phyloP scores from a whole-genome alignment of 2,113 vertebrate species.

The Dasyornis broadbenti region DNA sequence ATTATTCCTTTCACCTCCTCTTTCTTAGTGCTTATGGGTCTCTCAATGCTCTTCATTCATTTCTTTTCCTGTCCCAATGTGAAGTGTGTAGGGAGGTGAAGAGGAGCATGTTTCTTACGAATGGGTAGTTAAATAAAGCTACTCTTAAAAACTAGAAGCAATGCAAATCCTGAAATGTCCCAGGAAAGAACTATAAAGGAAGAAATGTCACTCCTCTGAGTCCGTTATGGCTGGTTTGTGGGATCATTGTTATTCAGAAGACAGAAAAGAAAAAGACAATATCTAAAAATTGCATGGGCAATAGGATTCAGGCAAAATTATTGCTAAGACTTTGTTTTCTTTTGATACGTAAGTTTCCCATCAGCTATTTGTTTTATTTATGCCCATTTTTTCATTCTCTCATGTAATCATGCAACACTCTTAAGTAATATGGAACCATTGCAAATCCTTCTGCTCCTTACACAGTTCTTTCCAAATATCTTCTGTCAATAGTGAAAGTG shows the following conservation, averaged over 20 bases:
- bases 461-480: neutral
- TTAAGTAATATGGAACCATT: neutral
- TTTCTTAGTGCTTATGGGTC: neutral
- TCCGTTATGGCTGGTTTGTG: neutral
- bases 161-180: neutral
- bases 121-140: neutral
- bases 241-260: neutral
- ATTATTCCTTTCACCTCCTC: neutral
- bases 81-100: neutral
- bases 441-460: neutral
- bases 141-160: neutral
- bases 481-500: neutral
- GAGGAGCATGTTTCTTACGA: fast-evolving
- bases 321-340: neutral
- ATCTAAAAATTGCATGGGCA: neutral
- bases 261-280: neutral
- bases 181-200: neutral
- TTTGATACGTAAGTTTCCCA: neutral
- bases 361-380: neutral
- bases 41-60: neutral
- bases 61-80: neutral
- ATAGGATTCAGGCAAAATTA: neutral
- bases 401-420: neutral
- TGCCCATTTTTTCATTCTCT: neutral
- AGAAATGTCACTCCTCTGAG: neutral